Conservation (phyloP, 2,797 vertebrate species). For the Mus minutoides region DNA sequence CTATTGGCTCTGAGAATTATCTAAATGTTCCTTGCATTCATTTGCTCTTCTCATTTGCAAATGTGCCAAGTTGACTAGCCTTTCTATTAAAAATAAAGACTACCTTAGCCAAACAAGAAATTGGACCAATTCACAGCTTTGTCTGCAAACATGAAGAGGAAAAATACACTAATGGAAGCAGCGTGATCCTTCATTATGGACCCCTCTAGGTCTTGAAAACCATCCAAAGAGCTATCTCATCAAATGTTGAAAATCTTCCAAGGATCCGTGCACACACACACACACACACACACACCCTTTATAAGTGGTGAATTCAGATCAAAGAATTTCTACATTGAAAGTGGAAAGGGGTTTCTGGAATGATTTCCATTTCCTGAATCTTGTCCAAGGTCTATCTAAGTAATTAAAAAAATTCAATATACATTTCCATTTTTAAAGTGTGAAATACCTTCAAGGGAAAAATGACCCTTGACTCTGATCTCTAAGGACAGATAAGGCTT, state of each 20-base stretch:
- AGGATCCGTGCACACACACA: conserved; percentile 65
- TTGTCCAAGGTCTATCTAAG: conserved; percentile 15
- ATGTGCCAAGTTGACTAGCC: conserved; percentile 80
- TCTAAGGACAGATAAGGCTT: conserved; percentile 28
- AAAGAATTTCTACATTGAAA: conserved; percentile 61
- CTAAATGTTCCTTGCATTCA: conserved; percentile 67
- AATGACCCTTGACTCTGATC: background rate
- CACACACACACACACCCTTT: conserved; percentile 62
- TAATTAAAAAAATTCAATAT: conserved; percentile 29
- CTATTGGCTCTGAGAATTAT: conserved; percentile 70
- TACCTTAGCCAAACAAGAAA: conserved; percentile 84
- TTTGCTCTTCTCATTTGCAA: conserved; percentile 75
- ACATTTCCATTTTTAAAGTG: conserved; percentile 14
- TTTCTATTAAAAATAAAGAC: conserved; percentile 83
- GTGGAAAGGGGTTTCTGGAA: conserved; percentile 47
- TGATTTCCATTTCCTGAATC: conserved; percentile 44
- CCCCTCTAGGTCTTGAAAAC: conserved; percentile 83
- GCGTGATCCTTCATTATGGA: conserved; percentile 80
- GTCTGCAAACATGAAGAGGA: conserved; percentile 81
- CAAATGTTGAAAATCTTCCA: conserved; percentile 81
- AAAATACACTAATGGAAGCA: conserved; percentile 83
- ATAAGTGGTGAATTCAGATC: conserved; percentile 66
- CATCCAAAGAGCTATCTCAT: conserved; percentile 81
- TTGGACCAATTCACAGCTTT: conserved; percentile 83
- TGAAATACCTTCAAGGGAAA: conserved; percentile 36